A percentile compares a stretch with the other conserved stretches of the same genome.
These are phyloP conservation scores for Dicyrtoma fusca DNA, from an alignment of 2,888 invertebrate species.

Conservation along the genomic window DNA sequence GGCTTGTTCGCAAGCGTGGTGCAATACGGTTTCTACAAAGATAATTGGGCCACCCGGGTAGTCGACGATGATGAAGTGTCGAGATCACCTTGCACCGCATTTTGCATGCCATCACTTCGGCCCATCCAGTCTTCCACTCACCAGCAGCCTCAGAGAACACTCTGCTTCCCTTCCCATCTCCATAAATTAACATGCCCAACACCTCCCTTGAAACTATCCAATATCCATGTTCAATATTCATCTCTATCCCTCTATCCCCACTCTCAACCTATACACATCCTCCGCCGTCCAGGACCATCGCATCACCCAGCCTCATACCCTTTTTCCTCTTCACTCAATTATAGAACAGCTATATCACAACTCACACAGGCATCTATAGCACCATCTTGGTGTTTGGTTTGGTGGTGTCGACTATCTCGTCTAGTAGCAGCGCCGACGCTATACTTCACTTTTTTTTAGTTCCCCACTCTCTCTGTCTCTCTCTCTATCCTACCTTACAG, in stretches of 20 bases:
- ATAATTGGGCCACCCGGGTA: constrained; percentile 57
- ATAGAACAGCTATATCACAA: background rate
- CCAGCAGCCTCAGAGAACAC: constrained; percentile 19
- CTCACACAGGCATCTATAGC: background rate
- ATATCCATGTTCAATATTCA: constrained; percentile 33
- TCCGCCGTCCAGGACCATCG: too few species aligned
- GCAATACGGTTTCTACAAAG: constrained; percentile 55
- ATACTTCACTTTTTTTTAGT: background rate
- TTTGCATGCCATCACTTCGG: constrained; percentile 56
- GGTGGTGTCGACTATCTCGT: too few species aligned
- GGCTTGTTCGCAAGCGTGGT: constrained; percentile 56
- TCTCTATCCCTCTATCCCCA: background rate
- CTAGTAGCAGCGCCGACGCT: background rate
- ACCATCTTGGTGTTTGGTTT: too few species aligned
- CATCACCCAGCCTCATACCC: too few species aligned
- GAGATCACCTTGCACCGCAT: constrained; percentile 57
- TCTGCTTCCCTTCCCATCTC: constrained; percentile 47
- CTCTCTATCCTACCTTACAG: background rate
- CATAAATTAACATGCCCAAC: constrained; percentile 56
- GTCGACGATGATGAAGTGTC: constrained; percentile 57
- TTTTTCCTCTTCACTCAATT: too few species aligned
- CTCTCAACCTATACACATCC: background rate
- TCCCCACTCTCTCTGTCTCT: background rate
- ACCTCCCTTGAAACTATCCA: constrained; percentile 46
- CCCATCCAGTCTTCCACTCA: constrained; percentile 24